These are phyloP conservation scores for Alligator sinensis DNA, from an alignment of 2,113 vertebrate species.

Conservation along the genomic window DNA sequence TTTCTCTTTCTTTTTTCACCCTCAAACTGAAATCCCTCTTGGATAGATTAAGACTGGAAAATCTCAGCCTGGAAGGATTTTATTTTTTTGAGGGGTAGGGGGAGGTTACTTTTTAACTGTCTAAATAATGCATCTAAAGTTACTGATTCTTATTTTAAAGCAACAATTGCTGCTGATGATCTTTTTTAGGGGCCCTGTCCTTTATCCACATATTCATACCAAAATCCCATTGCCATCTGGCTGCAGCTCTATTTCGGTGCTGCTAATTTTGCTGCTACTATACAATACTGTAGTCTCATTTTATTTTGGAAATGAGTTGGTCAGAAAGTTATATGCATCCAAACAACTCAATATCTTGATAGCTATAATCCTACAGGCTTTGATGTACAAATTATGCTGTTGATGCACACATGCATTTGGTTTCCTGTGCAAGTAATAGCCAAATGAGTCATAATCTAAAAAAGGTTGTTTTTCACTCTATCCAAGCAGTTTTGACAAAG, in stretches of 20 bases:
- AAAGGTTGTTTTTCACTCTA: slow-evolving; percentile 24
- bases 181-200: background rate
- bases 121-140: too few relatives aligned
- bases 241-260: background rate
- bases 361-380: background rate
- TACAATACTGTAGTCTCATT: background rate
- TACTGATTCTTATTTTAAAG: too few relatives aligned
- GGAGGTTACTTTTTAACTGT: background rate
- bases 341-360: background rate
- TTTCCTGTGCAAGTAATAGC: slow-evolving; percentile 38
- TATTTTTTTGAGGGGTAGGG: background rate
- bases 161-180: background rate
- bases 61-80: background rate
- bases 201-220: background rate
- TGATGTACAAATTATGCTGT: background rate
- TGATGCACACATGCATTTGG: background rate
- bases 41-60: background rate
- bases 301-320: background rate
- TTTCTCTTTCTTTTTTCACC: too few relatives aligned
- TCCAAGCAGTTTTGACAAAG: background rate
- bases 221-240: background rate
- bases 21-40: background rate
- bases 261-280: background rate
- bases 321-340: background rate
- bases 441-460: slow-evolving; percentile 43